phyloP scores from a whole-genome alignment of 2,113 vertebrate species.

The Chaetops frenatus region DNA sequence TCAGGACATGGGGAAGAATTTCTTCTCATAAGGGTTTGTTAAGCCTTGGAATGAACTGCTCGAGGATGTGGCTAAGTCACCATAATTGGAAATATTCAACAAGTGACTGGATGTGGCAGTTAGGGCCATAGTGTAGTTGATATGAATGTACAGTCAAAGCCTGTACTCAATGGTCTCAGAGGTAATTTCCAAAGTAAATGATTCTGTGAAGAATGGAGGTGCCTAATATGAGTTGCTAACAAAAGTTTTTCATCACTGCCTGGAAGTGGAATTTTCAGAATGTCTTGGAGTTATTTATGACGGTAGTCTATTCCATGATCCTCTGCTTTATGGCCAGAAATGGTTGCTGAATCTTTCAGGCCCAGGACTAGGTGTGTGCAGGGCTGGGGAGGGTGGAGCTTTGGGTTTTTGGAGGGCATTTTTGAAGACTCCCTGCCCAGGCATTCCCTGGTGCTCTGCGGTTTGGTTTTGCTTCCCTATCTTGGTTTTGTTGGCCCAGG shows the following conservation, averaged over 20 bases:
- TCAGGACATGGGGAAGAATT: background rate
- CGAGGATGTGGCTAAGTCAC: background rate
- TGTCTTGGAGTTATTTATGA: background rate
- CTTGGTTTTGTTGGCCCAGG: background rate
- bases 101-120: background rate
- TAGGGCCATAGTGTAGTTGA: background rate
- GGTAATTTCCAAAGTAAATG: background rate
- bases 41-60: background rate
- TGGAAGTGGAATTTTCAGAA: background rate
- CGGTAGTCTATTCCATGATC: background rate
- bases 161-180: background rate
- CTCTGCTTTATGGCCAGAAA: background rate
- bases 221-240: background rate
- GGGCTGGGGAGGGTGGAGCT: too few species aligned
- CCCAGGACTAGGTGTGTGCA: fast-evolving
- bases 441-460: background rate
- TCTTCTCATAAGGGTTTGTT: background rate
- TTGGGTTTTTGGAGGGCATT: background rate
- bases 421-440: background rate
- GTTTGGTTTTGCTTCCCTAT: background rate
- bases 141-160: background rate
- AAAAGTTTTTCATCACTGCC: background rate
- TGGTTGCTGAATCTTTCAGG: too few species aligned
- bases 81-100: background rate
- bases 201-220: background rate